phyloP scores from a whole-genome alignment of 2,113 vertebrate species.

The Notothenia coriiceps region DNA sequence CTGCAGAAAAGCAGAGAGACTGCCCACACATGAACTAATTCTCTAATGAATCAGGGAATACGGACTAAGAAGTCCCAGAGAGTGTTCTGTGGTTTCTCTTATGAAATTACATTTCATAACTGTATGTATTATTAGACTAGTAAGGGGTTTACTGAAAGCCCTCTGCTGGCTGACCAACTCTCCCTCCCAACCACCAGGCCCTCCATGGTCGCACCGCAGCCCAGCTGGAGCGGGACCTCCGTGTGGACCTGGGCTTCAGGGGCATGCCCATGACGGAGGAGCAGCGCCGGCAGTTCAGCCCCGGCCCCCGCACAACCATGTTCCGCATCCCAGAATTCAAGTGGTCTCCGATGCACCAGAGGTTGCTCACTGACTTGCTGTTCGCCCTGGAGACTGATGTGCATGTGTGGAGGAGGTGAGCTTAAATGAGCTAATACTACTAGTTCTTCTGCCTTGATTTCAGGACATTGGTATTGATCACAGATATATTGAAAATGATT shows the following conservation, averaged over 20 bases:
- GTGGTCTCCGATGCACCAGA: slow-evolving; percentile 99
- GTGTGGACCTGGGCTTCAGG: slow-evolving; percentile 96
- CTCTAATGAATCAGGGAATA: neutral
- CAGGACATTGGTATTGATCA: no score
- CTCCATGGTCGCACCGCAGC: slow-evolving; percentile 91
- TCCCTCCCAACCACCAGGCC: slow-evolving; percentile 81
- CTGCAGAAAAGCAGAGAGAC: neutral
- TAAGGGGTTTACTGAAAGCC: neutral
- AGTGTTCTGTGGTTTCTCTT: neutral
- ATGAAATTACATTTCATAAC: slow-evolving; percentile 17
- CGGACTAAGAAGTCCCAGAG: neutral
- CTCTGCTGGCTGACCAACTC: neutral
- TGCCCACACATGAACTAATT: slow-evolving; percentile 14
- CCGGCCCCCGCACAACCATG: slow-evolving; percentile 98
- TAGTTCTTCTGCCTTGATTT: neutral
- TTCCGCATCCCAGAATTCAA: slow-evolving; percentile 99
- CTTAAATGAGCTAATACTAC: neutral
- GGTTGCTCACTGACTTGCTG: slow-evolving; percentile 95
- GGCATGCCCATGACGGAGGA: slow-evolving; percentile 99
- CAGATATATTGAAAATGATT: neutral
- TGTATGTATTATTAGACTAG: neutral
- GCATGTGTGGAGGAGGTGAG: slow-evolving; percentile 98
- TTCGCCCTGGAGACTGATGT: slow-evolving; percentile 98
- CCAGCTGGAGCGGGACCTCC: slow-evolving; percentile 93
- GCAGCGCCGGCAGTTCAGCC: slow-evolving; percentile 97